Evolutionary conservation across 2,888 invertebrate genomes (phyloP).

Genomic region (Hydroisotoma schaefferi): DNA sequence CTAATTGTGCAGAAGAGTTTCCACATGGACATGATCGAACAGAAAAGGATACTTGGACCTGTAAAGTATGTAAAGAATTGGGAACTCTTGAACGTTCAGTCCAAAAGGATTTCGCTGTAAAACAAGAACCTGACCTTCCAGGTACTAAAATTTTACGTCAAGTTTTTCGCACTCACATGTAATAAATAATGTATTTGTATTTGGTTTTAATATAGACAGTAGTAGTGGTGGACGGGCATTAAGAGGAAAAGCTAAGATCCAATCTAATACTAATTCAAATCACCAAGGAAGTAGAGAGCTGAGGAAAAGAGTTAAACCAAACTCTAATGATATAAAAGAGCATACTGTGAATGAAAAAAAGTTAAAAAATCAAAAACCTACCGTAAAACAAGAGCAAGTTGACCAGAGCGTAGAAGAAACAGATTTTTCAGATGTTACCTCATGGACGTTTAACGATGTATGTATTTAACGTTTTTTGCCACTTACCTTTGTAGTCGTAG

Average conservation of each 20-base stretch:
- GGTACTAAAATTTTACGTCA: no score
- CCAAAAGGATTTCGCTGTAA: conserved; percentile 4
- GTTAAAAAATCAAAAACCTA: background rate
- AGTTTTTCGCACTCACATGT: no score
- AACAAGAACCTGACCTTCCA: background rate
- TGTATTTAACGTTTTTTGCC: no score
- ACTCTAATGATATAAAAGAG: background rate
- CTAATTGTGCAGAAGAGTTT: conserved; percentile 21
- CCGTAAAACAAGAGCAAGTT: background rate
- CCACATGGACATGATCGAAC: background rate
- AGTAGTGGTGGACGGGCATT: no score
- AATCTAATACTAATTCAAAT: no score
- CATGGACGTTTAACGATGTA: conserved; percentile 29
- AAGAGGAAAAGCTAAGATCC: no score
- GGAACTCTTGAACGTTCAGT: background rate
- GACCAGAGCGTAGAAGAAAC: background rate
- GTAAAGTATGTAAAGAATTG: conserved; percentile 22
- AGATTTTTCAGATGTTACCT: conserved; percentile 17
- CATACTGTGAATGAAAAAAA: background rate
- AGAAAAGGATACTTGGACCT: conserved; percentile 16
- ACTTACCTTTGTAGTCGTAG: no score
- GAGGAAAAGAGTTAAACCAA: no score
- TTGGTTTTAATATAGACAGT: no score
- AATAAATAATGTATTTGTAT: no score
- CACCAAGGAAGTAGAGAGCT: no score